These are phyloP conservation scores for Apamea sordens DNA, from an alignment of 2,888 invertebrate species.

Conservation along the genomic window DNA sequence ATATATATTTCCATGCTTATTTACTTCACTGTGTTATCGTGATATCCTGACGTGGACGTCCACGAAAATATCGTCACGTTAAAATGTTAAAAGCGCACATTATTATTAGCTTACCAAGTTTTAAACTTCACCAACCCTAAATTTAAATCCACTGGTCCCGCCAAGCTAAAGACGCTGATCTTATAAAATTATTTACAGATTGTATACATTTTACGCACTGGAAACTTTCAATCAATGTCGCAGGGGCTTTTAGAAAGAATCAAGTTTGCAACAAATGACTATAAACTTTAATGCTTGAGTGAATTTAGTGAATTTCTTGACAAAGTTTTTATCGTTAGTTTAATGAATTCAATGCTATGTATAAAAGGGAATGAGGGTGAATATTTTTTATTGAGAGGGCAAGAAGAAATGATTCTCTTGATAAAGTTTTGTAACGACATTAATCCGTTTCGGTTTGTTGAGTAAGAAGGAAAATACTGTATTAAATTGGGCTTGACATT, in stretches of 20 bases:
- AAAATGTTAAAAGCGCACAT: not conserved
- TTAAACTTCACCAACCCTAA: slow-evolving; percentile 30
- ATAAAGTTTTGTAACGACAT: slow-evolving; percentile 51
- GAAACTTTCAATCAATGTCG: slow-evolving; percentile 75
- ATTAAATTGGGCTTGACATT: slow-evolving; percentile 46
- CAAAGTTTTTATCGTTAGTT: slow-evolving; percentile 56
- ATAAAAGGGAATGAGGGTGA: slow-evolving; percentile 41
- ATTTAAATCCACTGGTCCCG: slow-evolving; percentile 17
- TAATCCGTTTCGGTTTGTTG: slow-evolving; percentile 53
- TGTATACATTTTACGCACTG: slow-evolving; percentile 79
- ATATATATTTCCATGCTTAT: no score
- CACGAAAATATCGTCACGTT: not conserved
- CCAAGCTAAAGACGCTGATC: slow-evolving; percentile 70
- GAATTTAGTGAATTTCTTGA: slow-evolving; percentile 48
- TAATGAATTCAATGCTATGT: slow-evolving; percentile 57
- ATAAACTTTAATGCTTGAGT: slow-evolving; percentile 53
- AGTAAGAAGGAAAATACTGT: slow-evolving; percentile 45
- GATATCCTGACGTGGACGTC: not conserved
- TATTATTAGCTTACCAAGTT: not conserved
- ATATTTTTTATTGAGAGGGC: slow-evolving; percentile 53
- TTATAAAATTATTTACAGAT: slow-evolving; percentile 70
- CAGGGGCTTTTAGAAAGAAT: slow-evolving; percentile 63
- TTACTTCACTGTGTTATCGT: not conserved
- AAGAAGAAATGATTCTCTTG: slow-evolving; percentile 40
- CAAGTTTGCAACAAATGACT: slow-evolving; percentile 60